A percentile compares a stretch with the other conserved stretches of the same genome.
Conservation (phyloP, 2,888 invertebrate species). For the Rhimphoctona megacephalus region DNA sequence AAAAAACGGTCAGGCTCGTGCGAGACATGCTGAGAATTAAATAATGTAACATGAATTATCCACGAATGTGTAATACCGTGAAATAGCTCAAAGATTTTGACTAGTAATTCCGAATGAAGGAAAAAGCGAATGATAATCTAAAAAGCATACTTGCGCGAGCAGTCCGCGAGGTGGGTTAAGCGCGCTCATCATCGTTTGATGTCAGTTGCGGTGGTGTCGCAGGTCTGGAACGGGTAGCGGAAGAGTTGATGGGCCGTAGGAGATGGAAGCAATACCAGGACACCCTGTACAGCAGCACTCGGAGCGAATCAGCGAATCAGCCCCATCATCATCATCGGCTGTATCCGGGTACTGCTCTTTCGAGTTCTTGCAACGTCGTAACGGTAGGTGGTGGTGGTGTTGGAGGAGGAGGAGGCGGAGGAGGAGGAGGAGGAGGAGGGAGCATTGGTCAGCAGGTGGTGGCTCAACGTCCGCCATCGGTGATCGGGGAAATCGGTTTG, state of each 20-base stretch:
- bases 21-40: slow-evolving; percentile 47
- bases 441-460: slow-evolving; percentile 76
- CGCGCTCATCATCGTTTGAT: slow-evolving; percentile 81
- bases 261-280: slow-evolving; percentile 98
- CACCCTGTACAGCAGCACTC: slow-evolving; percentile 86
- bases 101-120: background rate
- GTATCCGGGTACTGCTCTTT: slow-evolving; percentile 76
- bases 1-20: slow-evolving; percentile 67
- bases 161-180: slow-evolving; percentile 68
- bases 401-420: slow-evolving; percentile 69
- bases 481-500: slow-evolving; percentile 64
- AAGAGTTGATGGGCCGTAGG: slow-evolving; percentile 98
- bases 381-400: slow-evolving; percentile 50
- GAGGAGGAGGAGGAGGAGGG: slow-evolving; percentile 58
- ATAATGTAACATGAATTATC: background rate
- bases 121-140: background rate
- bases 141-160: slow-evolving; percentile 63
- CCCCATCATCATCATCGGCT: slow-evolving; percentile 79
- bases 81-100: background rate
- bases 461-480: slow-evolving; percentile 74
- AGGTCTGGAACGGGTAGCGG: slow-evolving; percentile 98
- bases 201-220: slow-evolving; percentile 84
- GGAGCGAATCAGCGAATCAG: slow-evolving; percentile 82
- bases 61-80: background rate
- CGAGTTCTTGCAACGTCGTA: slow-evolving; percentile 75